Evolutionary conservation across 2,888 invertebrate species (phyloP), one percentile per base, ranked within the genome.

Genomic region (Diabrotica balteata): DNA sequence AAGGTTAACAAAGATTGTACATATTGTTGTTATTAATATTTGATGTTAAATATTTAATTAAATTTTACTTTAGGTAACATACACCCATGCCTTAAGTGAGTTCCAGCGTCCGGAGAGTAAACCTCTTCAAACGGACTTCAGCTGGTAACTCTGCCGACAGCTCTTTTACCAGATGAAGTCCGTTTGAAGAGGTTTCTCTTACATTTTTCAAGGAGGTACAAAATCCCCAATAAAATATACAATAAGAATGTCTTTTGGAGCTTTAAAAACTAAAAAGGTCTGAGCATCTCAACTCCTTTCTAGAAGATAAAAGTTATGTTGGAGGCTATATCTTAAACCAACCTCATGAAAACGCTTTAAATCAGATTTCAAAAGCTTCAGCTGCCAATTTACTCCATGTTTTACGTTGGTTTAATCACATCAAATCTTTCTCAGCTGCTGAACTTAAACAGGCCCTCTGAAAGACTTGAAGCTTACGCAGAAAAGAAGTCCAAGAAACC

Each of bases 401-500:
- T 68, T 88, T 93, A 46, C 90, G 97, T 76, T 98, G 97, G 97
- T 97, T 93, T 87, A 95, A 92, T 79, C 96, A 98, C 80, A 96
- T 98, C 81, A 92, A 92, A 69, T 96, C 96, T 0, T 96, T 92
- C 82, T 87, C 90, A 59, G 89, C 93, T 17, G 91, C 90, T 22
- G 92, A 93, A 80, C 91, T 92, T 75, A 88, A 88, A 79, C 80
- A 82, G 7, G 86, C 87, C 64, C 79, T 93, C 96, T 78, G 94
- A 96, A 83, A 90, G 97, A 79, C 85, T 98, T 58, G 92, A 94
- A 79, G 97, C 95, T 2, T 98, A 98, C 82, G 89, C 93, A 64
- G 97, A 92, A 72, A 98, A 97, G 85, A 98, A 98, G 85, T 89
- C 95, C 0, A 96, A 95, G 86, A 98, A 98, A 87, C 95, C 97